phyloP scores from a whole-genome alignment of 2,888 invertebrate species.

The Pachymerium ferrugineum region DNA sequence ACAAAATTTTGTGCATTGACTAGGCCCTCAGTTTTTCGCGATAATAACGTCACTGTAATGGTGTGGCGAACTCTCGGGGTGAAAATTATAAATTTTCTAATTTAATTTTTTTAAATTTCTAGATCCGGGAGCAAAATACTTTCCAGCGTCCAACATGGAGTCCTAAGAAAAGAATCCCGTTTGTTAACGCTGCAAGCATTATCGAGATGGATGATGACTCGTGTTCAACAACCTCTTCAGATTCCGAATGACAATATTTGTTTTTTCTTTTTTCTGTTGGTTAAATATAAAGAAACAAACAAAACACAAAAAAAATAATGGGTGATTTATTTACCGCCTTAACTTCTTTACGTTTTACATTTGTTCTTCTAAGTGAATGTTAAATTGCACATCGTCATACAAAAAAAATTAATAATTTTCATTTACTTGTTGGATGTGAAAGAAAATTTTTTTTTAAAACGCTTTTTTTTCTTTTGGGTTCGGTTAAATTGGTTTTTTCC shows the following conservation, averaged over 20 bases:
- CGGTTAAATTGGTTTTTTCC: neutral
- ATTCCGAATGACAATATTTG: slow-evolving; percentile 33
- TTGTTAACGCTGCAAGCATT: slow-evolving; percentile 24
- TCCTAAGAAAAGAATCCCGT: slow-evolving; percentile 34
- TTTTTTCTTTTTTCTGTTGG: neutral
- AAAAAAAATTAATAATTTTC: slow-evolving; percentile 3
- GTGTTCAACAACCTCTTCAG: slow-evolving; percentile 35
- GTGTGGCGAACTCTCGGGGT: too few relatives aligned
- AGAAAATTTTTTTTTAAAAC: neutral
- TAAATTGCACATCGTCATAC: slow-evolving; percentile 5
- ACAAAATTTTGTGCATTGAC: too few relatives aligned
- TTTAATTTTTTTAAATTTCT: neutral
- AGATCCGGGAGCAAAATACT: slow-evolving; percentile 32
- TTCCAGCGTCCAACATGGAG: slow-evolving; percentile 36
- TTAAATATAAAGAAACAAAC: neutral
- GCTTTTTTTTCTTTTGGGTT: slow-evolving; percentile 13
- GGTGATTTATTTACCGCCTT: neutral
- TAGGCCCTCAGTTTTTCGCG: too few relatives aligned
- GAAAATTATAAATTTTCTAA: neutral
- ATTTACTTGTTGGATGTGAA: slow-evolving; percentile 3
- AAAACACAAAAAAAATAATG: neutral
- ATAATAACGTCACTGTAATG: too few relatives aligned
- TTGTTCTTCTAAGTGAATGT: slow-evolving; percentile 3
- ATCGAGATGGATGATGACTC: slow-evolving; percentile 27
- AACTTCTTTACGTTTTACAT: neutral